Base-by-base conservation (phyloP, 2,888 invertebrate genomes). In the Ophion slaviceki region DNA sequence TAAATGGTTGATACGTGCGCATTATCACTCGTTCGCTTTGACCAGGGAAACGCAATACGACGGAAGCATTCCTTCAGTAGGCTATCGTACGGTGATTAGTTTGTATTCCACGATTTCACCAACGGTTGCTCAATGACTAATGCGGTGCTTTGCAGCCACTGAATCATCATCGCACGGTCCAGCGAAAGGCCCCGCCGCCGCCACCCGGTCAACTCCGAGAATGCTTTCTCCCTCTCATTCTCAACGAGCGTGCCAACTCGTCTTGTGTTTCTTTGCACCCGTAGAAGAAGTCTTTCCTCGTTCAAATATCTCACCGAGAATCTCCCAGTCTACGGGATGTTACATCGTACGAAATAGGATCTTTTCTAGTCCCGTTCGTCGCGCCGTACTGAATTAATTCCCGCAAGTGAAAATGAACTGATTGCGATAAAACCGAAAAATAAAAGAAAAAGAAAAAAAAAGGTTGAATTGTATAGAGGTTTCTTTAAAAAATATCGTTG, bases 111-210 rank as follows among this genome's bases (percentile, higher is more conserved):
- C 68, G 62, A 10, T 70, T 75, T 75, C 74, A 40, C 57, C 28
- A 62, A 83, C 32, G 32, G 70, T 83, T 83, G 75, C 83, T 75
- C 75, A 83, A 75, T 28, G 62, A 64, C 8, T 40, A 32, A 32
- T 40, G 53, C 36, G 59, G 3, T 36, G 66, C 66, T 82, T 70
- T 72, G 57, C 40, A 64, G 47, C 47, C 14, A 47, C 59, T 61
- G 57, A 40, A 70, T 76, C 47, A 24, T 64, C 45, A 36, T 20
- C 36, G 4, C 32, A 4, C 24, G 40, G 32, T 64, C 64, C 64
- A 32, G 45, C 71, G 20, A 53, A 40, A 24, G 24, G 40, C 17
- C 57, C 4, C 68, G 45, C 68, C 32, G 32, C 32, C 32, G 32
- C 32, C 3, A 24, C 57, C 74, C 57, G 17, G 20, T 17, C 14